Base-by-base conservation (phyloP, 2,113 vertebrate species). In the Cyprinodon tularosa region DNA sequence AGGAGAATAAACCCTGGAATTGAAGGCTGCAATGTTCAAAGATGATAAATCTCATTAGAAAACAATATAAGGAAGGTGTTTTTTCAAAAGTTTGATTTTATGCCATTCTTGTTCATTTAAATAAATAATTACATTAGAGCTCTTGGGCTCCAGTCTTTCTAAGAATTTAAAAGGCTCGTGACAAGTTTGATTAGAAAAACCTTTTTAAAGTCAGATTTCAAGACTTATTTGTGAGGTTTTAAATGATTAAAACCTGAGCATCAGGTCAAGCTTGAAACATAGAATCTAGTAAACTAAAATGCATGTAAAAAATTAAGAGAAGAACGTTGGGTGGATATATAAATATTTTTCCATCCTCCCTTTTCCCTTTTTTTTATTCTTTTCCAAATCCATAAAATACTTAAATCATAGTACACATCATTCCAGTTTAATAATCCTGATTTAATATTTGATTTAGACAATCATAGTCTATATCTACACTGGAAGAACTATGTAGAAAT, bases 41-140 rank as follows among this genome's bases (percentile, higher is more conserved):
- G 83, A 86, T 84, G 86, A 92, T 89, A 76, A 62, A 91, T 90
- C 20, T 74, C 73, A 85, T 88, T 86, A 80, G 84, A 87, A 89
- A 88, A 84, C 85, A 76, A 74, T 84, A 84, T 83, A 85, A 81
- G 80, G 87, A 86, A 89, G 75, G 81, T 74, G 62, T 82, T 76
- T 82, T 69, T 65, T 67, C 77, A 75, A 77, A 71, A 9, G 39
- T 69, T 70, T 76, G 68, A 20, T 57, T 53, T 53, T 53, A 57
- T 14, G 9, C 17, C 8, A 57, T 57, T 57, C 9, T 45, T 57
- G 50, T n/a, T 20, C n/a, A n/a, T 57, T 57, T 57, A 9, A 15
- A 57, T 57, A 7, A 6, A 57, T 17, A 20, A n/a, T n/a, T 2
- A 57, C 20, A 57, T 12, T 45, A 45, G 1, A 57, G 20, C 20